Conservation (phyloP, 2,113 vertebrate genomes). For the Dasyprocta punctata region DNA sequence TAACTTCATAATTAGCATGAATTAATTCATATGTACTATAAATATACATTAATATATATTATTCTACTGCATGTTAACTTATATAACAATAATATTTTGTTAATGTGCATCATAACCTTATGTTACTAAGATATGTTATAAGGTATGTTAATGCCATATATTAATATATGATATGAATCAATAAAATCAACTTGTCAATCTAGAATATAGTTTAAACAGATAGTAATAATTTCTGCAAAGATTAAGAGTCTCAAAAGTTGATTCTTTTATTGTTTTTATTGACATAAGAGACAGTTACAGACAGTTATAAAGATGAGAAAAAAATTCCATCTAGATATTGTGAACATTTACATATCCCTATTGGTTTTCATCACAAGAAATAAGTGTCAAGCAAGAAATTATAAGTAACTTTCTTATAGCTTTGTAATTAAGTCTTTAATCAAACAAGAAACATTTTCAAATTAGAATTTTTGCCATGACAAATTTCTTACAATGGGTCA, state of each 20-base stretch:
- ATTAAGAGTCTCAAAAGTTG: neutral
- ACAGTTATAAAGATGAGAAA: neutral
- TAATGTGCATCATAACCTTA: neutral
- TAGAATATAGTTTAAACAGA: slow-evolving; percentile 2
- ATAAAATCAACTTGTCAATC: neutral
- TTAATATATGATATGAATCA: neutral
- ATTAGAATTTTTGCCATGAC: neutral
- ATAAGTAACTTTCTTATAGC: neutral
- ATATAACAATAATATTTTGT: neutral
- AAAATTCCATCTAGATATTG: neutral
- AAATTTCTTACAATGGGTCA: neutral
- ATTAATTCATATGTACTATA: neutral
- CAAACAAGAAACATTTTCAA: neutral
- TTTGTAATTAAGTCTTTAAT: neutral
- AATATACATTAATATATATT: neutral
- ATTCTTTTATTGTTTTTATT: neutral
- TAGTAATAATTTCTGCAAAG: neutral
- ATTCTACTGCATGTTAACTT: neutral
- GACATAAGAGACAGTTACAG: neutral
- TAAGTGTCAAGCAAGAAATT: neutral
- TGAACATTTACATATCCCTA: neutral
- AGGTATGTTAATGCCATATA: neutral
- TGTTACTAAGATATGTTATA: neutral
- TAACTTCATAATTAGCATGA: neutral
- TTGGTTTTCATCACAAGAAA: neutral